Percentiles rank a stretch among this genome's conserved stretches.
Conservation (phyloP, 2,113 vertebrate genomes). For the Notarius quadriscutis region DNA sequence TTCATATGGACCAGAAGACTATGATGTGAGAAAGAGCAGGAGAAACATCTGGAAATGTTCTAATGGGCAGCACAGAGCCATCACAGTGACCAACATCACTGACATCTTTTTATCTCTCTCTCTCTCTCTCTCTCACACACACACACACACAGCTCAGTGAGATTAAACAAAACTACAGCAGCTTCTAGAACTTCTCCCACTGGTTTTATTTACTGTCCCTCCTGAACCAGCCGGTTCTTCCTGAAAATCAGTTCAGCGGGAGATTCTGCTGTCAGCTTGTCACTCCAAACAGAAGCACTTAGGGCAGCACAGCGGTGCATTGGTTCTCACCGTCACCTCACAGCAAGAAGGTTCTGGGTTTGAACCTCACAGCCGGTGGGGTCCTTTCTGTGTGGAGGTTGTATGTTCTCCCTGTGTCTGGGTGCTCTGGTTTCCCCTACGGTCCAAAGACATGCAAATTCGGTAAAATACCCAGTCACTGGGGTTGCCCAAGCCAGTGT, state of each 20-base stretch:
- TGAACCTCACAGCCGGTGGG: too few relatives aligned
- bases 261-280: not conserved
- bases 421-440: too few relatives aligned
- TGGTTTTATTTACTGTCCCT: conserved; percentile 14
- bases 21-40: not conserved
- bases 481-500: too few relatives aligned
- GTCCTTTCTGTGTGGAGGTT: too few relatives aligned
- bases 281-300: conserved; percentile 17
- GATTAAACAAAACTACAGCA: not conserved
- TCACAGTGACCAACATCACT: not conserved
- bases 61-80: not conserved
- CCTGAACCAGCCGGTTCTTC: conserved; percentile 28
- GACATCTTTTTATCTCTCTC: not conserved
- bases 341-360: too few relatives aligned
- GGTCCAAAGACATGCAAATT: too few relatives aligned
- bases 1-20: conserved; percentile 27
- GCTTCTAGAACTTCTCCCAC: not conserved
- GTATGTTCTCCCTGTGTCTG: too few relatives aligned
- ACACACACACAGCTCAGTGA: not conserved
- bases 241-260: conserved; percentile 35
- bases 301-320: not conserved
- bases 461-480: too few relatives aligned
- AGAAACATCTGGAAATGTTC: conserved; percentile 39
- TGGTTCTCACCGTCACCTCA: too few relatives aligned
- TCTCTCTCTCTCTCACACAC: not conserved